Conservation (phyloP, 53 echinoderm and acorn worm genomes). For the Paracentrotus lividus region DNA sequence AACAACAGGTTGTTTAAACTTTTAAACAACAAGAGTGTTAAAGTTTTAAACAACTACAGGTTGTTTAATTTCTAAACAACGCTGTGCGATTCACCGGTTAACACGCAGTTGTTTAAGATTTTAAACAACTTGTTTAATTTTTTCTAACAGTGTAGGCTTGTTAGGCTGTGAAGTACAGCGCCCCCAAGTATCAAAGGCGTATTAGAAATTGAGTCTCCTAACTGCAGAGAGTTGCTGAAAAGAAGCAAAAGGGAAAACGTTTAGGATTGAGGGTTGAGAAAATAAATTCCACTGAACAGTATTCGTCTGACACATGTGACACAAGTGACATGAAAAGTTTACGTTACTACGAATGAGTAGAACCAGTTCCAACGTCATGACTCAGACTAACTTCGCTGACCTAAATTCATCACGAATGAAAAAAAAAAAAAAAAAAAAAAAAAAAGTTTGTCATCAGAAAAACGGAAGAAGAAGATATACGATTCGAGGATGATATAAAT, state of each 20-base stretch:
- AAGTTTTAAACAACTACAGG: no score
- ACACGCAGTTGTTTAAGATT: no score
- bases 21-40: no score
- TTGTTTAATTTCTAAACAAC: no score
- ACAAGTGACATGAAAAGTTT: conserved; percentile 46
- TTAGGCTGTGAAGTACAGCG: not conserved
- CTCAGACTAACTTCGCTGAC: conserved; percentile 13
- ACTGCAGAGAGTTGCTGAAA: not conserved
- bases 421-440: not conserved
- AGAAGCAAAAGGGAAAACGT: not conserved
- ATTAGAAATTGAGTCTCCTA: not conserved
- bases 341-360: conserved; percentile 47
- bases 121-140: no score
- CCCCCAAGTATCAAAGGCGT: not conserved
- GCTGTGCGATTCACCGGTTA: no score
- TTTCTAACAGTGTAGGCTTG: not conserved
- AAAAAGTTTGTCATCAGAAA: conserved; percentile 19
- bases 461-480: conserved; percentile 55
- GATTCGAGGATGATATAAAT: conserved; percentile 9
- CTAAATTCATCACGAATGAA: not conserved
- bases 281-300: not conserved
- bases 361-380: conserved; percentile 30
- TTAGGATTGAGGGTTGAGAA: not conserved
- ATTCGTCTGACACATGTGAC: conserved; percentile 25
- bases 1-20: no score